Evolutionary conservation across 2,888 invertebrate species (phyloP), one percentile per base, ranked within the genome.

Genomic region (Subacronicta megacephala): DNA sequence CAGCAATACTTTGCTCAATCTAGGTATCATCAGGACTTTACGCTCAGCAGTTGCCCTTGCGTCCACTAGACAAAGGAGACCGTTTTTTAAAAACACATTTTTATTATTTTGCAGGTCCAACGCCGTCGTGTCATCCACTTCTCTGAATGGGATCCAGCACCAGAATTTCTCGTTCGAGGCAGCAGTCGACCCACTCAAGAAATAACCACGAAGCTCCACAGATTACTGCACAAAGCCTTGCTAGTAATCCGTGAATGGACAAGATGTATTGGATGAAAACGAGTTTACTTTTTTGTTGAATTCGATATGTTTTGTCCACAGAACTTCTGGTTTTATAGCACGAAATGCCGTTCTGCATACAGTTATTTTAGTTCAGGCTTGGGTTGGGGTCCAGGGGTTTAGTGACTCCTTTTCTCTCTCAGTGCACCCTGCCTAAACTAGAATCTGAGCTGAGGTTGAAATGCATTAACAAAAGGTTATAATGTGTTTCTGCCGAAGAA

Each of bases 381-480:
- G 29, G 44, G 10, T 29, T 9, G 47, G 40, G 38, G 43, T n/a
- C 26, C 10, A 15, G 35, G 31, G 36, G 36, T 23, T 23, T 36
- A 45, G 13, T 16, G 12, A 49, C 35, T 9, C 29, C n/a, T 35
- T 5, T 1, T 18, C 26, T 10, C 26, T 26, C 10, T 10, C 10
- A 20, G 5, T 1, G 7, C 33, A 38, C 17, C 41, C 41, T 2
- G 57, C 29, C 62, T 63, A 42, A 35, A 62, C 64, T 63, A 57
- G 29, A 62, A 18, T 23, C 7, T 43, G 62, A 42, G 46, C 37
- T 43, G n/a, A 33, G 9, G 33, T 20, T 17, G 63, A 33, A 56
- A 56, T 37, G 37, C 49, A 62, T 62, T 55, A 47, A 38, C 42
- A 2, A 42, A 33, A 20, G 46, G 23, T 23, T 37, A 20, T 56